A percentile compares a stretch with the other conserved stretches of the same genome.
Conservation (phyloP, 2,113 vertebrate genomes). For the Oreochromis aureus region DNA sequence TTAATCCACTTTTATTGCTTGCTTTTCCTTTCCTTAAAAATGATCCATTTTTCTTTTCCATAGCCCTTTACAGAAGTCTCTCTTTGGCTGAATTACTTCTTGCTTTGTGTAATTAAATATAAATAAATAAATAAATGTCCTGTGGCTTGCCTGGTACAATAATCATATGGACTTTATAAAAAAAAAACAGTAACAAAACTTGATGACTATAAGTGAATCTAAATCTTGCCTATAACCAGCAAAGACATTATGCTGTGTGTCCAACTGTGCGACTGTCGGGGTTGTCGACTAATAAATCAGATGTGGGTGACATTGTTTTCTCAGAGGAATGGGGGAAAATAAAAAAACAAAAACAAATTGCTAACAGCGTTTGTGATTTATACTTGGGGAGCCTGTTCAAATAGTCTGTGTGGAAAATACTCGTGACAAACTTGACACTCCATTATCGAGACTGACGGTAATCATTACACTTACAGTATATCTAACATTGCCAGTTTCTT, state of each 20-base stretch:
- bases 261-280: not conserved
- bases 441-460: not conserved
- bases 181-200: not conserved
- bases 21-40: not conserved
- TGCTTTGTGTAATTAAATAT: not conserved
- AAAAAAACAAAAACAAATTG: not conserved
- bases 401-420: not conserved
- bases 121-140: not conserved
- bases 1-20: not conserved
- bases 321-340: not conserved
- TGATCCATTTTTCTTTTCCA: not conserved
- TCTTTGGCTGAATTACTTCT: not conserved
- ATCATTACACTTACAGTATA: not conserved
- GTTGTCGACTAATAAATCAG: not conserved
- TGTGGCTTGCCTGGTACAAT: not conserved
- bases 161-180: not conserved
- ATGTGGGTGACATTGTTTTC: not conserved
- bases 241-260: not conserved
- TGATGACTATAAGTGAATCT: not conserved
- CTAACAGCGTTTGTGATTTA: not conserved
- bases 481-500: not conserved
- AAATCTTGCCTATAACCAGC: not conserved
- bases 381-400: not conserved
- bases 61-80: accelerated
- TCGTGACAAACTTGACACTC: not conserved